phyloP scores from a whole-genome alignment of 2,113 vertebrate species.

The Myrmophylax atrothorax region DNA sequence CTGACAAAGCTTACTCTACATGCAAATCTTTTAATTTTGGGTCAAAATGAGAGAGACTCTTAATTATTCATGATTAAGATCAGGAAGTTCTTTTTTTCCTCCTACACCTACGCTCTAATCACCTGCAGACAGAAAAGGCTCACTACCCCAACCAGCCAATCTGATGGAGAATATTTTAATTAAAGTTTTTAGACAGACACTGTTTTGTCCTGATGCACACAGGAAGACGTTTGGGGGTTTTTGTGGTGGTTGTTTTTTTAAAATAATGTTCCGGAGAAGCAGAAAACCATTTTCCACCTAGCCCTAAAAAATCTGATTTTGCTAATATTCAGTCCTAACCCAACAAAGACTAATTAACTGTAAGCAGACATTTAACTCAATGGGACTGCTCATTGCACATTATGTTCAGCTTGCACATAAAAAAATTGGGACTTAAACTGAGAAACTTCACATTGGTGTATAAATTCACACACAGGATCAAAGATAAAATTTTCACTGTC shows the following conservation, averaged over 20 bases:
- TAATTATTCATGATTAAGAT: constrained; percentile 35
- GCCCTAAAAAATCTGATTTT: neutral
- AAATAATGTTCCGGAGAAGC: neutral
- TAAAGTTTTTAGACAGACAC: neutral
- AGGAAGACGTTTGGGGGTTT: neutral
- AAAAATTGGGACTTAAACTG: neutral
- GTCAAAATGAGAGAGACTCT: neutral
- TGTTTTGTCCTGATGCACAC: neutral
- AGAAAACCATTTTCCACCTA: neutral
- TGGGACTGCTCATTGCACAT: neutral
- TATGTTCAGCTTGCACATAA: neutral
- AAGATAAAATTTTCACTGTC: neutral
- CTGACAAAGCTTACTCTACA: neutral
- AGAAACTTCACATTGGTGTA: neutral
- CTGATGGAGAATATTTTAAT: neutral
- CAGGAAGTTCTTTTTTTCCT: neutral
- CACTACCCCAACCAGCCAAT: neutral
- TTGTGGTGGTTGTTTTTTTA: neutral
- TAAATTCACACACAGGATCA: neutral
- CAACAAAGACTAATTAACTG: neutral
- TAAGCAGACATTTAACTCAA: neutral
- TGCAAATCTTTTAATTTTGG: neutral
- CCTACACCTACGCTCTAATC: neutral
- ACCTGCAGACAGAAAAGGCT: neutral
- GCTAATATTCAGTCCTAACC: neutral